phyloP scores from a whole-genome alignment of 2,888 invertebrate species.

The Conomelus anceps region DNA sequence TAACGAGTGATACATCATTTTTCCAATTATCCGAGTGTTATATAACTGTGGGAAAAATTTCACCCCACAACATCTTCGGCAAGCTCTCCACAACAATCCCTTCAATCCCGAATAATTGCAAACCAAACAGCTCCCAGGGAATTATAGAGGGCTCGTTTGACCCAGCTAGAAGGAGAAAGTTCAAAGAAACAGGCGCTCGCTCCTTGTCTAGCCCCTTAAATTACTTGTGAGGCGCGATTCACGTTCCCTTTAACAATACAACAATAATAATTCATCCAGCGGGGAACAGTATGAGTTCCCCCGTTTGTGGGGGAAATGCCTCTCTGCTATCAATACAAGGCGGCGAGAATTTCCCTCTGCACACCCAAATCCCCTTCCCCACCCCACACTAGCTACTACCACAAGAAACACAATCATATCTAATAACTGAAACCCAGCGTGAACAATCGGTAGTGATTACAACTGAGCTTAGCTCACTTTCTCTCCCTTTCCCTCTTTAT shows the following conservation, averaged over 20 bases:
- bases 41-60: background rate
- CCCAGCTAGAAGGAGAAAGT: background rate
- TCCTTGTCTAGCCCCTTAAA: background rate
- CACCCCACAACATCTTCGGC: background rate
- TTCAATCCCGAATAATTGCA: background rate
- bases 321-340: background rate
- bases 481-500: background rate
- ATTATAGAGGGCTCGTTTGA: background rate
- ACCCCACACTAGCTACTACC: background rate
- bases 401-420: background rate
- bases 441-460: background rate
- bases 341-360: background rate
- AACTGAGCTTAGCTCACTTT: background rate
- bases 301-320: background rate
- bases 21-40: background rate
- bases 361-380: background rate
- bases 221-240: background rate
- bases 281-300: background rate
- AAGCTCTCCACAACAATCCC: background rate
- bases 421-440: background rate
- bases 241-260: background rate
- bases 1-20: too few relatives aligned
- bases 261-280: background rate
- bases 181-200: background rate
- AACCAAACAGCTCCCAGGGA: background rate